These are phyloP conservation scores for Onychorhynchus coronatus DNA, from an alignment of 2,113 vertebrate genomes.

Conservation along the genomic window DNA sequence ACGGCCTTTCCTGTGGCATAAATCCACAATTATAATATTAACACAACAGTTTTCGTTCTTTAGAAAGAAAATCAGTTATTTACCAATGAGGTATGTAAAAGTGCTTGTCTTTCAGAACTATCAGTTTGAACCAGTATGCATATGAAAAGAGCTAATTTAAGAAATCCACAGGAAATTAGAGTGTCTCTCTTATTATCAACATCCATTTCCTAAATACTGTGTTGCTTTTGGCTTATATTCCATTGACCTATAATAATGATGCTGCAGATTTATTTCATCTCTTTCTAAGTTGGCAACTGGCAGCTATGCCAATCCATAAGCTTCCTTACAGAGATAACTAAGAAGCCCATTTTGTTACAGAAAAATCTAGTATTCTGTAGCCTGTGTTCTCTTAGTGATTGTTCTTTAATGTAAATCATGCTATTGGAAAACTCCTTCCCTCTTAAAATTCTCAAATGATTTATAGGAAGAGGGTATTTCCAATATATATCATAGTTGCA, in stretches of 20 bases:
- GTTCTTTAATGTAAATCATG: background rate
- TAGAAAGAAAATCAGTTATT: background rate
- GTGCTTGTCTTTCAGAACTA: constrained; percentile 50
- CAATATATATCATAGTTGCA: background rate
- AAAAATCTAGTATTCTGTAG: background rate
- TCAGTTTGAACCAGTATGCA: constrained; percentile 38
- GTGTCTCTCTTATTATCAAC: constrained; percentile 40
- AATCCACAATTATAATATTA: constrained; percentile 1
- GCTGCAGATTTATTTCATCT: constrained; percentile 1
- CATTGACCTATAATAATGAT: constrained; percentile 41
- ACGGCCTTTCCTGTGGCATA: background rate
- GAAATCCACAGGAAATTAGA: constrained; percentile 58
- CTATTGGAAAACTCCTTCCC: background rate
- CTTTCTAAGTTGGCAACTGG: background rate
- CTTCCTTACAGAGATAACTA: background rate
- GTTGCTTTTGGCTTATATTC: constrained; percentile 46
- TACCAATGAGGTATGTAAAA: constrained; percentile 13
- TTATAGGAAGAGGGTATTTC: background rate
- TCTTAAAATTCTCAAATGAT: background rate
- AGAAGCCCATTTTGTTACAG: background rate
- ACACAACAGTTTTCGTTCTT: background rate
- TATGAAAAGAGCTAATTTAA: constrained; percentile 61
- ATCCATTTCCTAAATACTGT: constrained; percentile 40
- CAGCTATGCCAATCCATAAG: background rate
- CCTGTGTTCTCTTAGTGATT: background rate